Base-by-base conservation (phyloP, 2,888 invertebrate species). In the Heteropelma amictum region DNA sequence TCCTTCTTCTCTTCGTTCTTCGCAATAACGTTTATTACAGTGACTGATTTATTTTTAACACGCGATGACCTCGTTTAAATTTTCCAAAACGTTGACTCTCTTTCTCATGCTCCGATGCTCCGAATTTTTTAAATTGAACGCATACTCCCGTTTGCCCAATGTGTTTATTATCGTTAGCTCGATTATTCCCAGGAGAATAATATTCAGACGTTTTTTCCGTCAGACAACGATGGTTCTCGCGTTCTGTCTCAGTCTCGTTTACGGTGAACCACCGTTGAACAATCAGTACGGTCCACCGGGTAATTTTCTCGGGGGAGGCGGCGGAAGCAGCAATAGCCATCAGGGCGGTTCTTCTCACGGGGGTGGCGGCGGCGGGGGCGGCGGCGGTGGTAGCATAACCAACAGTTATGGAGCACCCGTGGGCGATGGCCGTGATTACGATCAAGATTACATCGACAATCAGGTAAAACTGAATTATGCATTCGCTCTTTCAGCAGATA, bases 361-460 rank as follows among this genome's bases (percentile, higher is more conserved):
- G 42, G 75, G 65, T 19, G 61, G 56, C 45, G 69, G 74, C 21
- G 65, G 63, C 35, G 75, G 69, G 30, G 70, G 51, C 8, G 54
- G 54, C 33, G 72, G 73, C 42, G 63, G 63, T 23, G 78, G 67
- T 60, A 75, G 76, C 45, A 77, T 83, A 76, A 85, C 83, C 54
- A 86, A 85, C 80, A 84, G 85, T 77, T 86, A 86, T 71, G 86
- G 85, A 38, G 69, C 83, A 54, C 84, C 86, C 63, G 63, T 83
- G 56, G 82, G 80, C 76, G 78, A 80, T 58, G 81, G 78, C 19
- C 87, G 86, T 76, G 84, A 85, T 76, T 80, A 82, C 60, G 82
- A 87, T 68, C 88, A 88, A 77, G 87, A 89, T 82, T 88, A 88
- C 80, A 82, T 83, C 76, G 88, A 88, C 77, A 86, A 82, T 72